Evolutionary conservation across 1,140 invertebrate genomes (phyloP), one percentile per base, ranked within the genome.

Genomic region (Caerostris darwini): DNA sequence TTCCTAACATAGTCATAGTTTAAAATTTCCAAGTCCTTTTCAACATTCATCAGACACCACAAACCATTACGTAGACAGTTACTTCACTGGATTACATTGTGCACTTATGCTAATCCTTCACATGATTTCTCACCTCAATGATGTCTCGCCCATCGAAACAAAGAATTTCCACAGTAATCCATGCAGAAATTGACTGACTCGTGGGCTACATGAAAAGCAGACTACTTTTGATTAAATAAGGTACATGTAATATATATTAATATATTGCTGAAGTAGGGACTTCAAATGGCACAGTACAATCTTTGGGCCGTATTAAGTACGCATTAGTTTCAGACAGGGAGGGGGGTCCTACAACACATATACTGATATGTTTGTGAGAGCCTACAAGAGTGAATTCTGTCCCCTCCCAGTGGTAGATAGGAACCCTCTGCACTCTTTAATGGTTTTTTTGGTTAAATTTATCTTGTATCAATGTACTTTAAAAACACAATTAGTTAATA

Each of bases 191-290:
- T 57, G 83, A 81, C 19, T 57, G 92, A 88, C 83, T 61, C 12
- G 53, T 53, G 71, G 87, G 87, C 57, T 94, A 86, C 92, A 88
- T 58, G 71, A 67, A 89, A 94, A 94, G 92, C 92, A 94, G 89
- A 94, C 92, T 19, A 67, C 64, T 93, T 93, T 94, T 94, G 92
- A 94, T 94, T 94, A 94, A 94, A 94, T 94, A 88, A 94, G 92
- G 92, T 93, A 85, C 69, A 77, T 87, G 71, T 93, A 82, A 69
- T 87, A 93, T 93, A 87, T 93, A 93, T 93, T 54, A n/a, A 64
- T 64, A 92, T 92, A 85, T 92, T 91, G 90, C 90, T 91, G 90
- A 93, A 69, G 67, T 67, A 56, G 54, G 59, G 85, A 82, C 53
- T 89, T 88, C 71, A 94, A 86, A 94, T 94, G 92, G 92, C 92